A percentile compares a stretch with the other conserved stretches of the same genome.
phyloP scores from a whole-genome alignment of 2,797 vertebrate genomes.

The Sus cebifrons region DNA sequence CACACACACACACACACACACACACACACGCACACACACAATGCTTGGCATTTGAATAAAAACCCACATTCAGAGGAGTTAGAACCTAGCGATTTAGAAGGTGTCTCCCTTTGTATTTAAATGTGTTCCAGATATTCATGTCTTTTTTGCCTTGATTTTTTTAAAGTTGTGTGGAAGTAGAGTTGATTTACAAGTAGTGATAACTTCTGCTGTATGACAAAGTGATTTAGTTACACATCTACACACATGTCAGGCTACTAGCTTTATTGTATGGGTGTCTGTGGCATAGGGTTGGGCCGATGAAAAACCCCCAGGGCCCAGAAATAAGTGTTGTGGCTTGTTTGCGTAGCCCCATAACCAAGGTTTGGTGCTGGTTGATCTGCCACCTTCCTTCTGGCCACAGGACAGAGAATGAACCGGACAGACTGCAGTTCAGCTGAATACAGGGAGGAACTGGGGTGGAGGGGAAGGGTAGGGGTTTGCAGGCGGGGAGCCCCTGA shows the following conservation, averaged over 20 bases:
- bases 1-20: neutral
- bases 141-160: no score
- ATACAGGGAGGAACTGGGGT: neutral
- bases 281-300: neutral
- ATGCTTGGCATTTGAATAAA: conserved; percentile 31
- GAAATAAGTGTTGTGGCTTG: neutral
- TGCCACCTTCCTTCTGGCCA: neutral
- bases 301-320: neutral
- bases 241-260: neutral
- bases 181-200: no score
- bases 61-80: neutral
- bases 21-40: neutral
- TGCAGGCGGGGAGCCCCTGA: fast-evolving
- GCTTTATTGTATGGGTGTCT: neutral
- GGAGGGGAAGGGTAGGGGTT: neutral
- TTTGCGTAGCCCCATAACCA: neutral
- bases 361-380: neutral
- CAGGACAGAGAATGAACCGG: neutral
- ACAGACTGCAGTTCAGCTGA: neutral
- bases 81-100: neutral
- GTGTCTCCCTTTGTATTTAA: conserved; percentile 1
- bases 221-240: no score
- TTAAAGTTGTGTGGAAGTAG: no score
- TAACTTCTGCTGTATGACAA: no score
- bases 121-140: neutral